Base-by-base conservation (phyloP, 2,797 vertebrate genomes). In the Limosa lapponica region DNA sequence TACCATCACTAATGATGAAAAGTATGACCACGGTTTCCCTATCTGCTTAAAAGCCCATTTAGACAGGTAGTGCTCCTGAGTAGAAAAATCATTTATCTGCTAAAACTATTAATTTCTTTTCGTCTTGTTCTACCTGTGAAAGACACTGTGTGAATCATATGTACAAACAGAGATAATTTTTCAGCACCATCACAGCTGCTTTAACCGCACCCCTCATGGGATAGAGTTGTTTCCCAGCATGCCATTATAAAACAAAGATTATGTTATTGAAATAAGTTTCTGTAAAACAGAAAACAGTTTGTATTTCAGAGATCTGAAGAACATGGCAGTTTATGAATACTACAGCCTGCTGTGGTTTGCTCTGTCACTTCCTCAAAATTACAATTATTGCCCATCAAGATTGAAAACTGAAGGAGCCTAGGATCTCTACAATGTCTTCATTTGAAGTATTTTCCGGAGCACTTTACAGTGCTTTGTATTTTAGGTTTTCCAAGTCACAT, bases 11-110 rank as follows among this genome's bases (percentile, higher is more conserved):
- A 51, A 82, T 11, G 8, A 59, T 41, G 44, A 36, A 39, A 92
- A 93, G 16, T 41, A 49, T 51, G 43, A 74, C 57, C 36, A n/a
- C 11, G 59, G 23, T 52, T 69, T 75, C 62, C 59, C 19, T 83
- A 18, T 18, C 55, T 78, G 48, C 51, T 84, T 91, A 86, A 95
- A 94, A 95, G 28, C 13, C 62, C 34, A 58, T 80, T 96, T 93
- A 51, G 79, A 73, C 69, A 78, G 72, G 43, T 16, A 81, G 81
- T 43, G 39, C 75, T 78, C 11, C 44, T 36, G 16, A 94, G 55
- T 5, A 71, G 58, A 89, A 77, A 43, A 34, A 81, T 74, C 44
- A 51, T 16, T 88, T 95, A 36, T 34, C 24, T 90, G 30, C 15
- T 89, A 52, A 93, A 94, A 77, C 24, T 37, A 43, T 41, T 87